Evolutionary conservation across 2,113 vertebrate genomes (phyloP), one percentile per base, ranked within the genome.

Genomic region (Ictalurus furcatus): DNA sequence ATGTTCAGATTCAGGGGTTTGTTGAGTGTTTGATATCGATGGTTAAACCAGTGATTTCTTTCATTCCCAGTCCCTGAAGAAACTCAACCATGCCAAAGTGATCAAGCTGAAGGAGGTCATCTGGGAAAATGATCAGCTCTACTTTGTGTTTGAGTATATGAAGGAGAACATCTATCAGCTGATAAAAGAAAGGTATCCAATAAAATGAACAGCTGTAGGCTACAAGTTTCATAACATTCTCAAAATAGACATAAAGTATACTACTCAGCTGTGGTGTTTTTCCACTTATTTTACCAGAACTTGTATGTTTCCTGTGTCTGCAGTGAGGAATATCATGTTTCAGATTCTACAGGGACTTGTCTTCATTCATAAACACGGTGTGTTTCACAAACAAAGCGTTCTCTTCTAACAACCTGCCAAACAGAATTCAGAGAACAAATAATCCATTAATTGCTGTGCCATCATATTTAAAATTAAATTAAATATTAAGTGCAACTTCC

Each of bases 61-160:
- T 23, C 91, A 81, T 23, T 90, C 92, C 6, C 93, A 99, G 98
- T 99, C 98, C 84, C 95, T 99, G 92, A 99, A 99, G 96, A 99
- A 99, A 93, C 96, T 99, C 87, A 99, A 98, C 94, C 98, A 99
- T 92, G 97, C 97, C 14, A 99, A 99, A 79, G 97, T 99, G 84
- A 97, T 99, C 92, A 99, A 99, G 93, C 91, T 99, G 85, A 99
- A 99, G 93, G 98, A 99, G 95, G 98, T 99, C 23, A 98, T 99
- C 93, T 94, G 98, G 94, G 98, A 99, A 95, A 98, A 99, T 86
- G 97, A 99, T 91, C 97, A 99, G 76, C 97, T 99, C 89, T 99
- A 99, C 94, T 99, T 99, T 94, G 96, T 99, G 85, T 99, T 99
- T 95, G 98, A 99, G 92, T 99, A 99, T 92, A 99, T 99, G 98